phyloP scores from a whole-genome alignment of 92 coral and sea anemone genomes.

The Blastomussa wellsi region DNA sequence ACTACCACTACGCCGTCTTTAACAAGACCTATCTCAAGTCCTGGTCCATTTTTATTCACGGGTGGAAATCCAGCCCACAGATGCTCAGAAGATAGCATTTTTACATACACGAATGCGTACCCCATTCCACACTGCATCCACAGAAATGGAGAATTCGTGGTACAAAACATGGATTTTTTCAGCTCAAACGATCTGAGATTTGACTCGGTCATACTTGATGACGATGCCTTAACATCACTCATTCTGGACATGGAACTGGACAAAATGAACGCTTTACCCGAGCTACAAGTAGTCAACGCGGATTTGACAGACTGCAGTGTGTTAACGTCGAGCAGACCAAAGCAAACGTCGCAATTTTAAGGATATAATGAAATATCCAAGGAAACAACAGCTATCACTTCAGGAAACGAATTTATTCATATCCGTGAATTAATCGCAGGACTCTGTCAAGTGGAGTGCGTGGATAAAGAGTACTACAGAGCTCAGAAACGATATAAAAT shows the following conservation, averaged over 20 bases:
- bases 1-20: slow-evolving; percentile 45
- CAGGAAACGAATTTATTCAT: slow-evolving; percentile 14
- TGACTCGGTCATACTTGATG: slow-evolving; percentile 64
- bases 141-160: slow-evolving; percentile 10
- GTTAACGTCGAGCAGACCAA: not conserved
- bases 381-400: not conserved
- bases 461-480: not conserved
- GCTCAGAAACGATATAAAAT: not conserved
- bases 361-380: slow-evolving; percentile 2
- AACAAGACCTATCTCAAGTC: slow-evolving; percentile 45
- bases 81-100: slow-evolving; percentile 36
- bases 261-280: slow-evolving; percentile 63
- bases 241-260: slow-evolving; percentile 71
- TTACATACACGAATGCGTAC: slow-evolving; percentile 40
- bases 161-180: slow-evolving; percentile 15
- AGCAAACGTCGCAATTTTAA: not conserved
- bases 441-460: not conserved
- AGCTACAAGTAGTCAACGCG: slow-evolving; percentile 53
- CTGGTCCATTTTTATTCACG: slow-evolving; percentile 31
- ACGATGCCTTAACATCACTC: slow-evolving; percentile 64
- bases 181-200: slow-evolving; percentile 10
- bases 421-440: not conserved
- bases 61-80: slow-evolving; percentile 25
- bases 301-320: slow-evolving; percentile 39
- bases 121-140: slow-evolving; percentile 45